phyloP scores from a whole-genome alignment of 2,113 vertebrate genomes.

The western clawed frog (Xenopus tropicalis) region UCB_Xtro_10.0 CM004445.2:5427001-5427500 shows the following conservation, averaged over 20 bases:
- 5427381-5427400: neutral
- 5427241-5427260: accelerated
- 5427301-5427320: neutral
- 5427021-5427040: neutral
- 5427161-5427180: accelerated
- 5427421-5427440: too few relatives aligned
- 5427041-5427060: slow-evolving; percentile 24
- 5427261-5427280: slow-evolving; percentile 12
- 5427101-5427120: neutral
- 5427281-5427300: neutral
- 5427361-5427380: neutral
- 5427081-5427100: neutral
- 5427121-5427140: neutral
- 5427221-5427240: neutral
- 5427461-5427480: too few relatives aligned
- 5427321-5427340: neutral
- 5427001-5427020: slow-evolving; percentile 33
- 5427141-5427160: neutral
- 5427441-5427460: too few relatives aligned
- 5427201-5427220: neutral
- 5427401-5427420: too few relatives aligned
- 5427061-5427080: neutral
- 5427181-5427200: slow-evolving; percentile 3
- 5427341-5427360: neutral
- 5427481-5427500: too few relatives aligned